phyloP scores from a whole-genome alignment of 2,797 vertebrate genomes.

The Mus caroli region DNA sequence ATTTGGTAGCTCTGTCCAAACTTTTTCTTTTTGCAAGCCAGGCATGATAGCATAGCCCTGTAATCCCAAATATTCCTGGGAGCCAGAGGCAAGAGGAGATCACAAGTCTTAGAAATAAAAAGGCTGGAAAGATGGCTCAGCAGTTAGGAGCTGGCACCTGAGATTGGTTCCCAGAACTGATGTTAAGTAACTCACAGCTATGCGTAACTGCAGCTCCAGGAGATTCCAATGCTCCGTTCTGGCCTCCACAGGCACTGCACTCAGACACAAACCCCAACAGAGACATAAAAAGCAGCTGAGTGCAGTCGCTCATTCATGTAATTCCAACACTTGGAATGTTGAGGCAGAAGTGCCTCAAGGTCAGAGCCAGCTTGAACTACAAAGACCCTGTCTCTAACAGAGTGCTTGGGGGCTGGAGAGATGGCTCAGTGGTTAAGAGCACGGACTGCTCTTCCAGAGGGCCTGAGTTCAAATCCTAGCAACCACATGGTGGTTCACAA shows the following conservation, averaged over 20 bases:
- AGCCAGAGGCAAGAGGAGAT: background rate
- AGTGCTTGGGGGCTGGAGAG: background rate
- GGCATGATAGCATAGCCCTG: background rate
- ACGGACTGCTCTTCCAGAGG: background rate
- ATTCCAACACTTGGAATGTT: background rate
- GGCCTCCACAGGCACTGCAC: background rate
- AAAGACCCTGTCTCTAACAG: background rate
- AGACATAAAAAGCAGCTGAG: background rate
- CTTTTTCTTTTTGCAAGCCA: background rate
- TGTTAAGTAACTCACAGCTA: background rate
- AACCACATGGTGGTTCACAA: background rate
- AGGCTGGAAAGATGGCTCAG: background rate
- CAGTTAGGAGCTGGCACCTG: background rate
- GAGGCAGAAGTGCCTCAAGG: background rate
- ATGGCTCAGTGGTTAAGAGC: background rate
- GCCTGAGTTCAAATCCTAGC: background rate
- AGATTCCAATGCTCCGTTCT: background rate
- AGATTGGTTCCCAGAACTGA: background rate
- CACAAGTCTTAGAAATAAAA: slow-evolving; percentile 12
- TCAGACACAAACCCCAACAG: background rate
- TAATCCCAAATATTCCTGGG: background rate
- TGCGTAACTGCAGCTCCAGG: background rate
- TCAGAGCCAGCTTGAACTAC: background rate
- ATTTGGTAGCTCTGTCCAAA: slow-evolving; percentile 18
- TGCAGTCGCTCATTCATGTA: background rate